These are phyloP conservation scores for Leistus spinibarbis DNA, from an alignment of 2,888 invertebrate species.

Conservation along the genomic window DNA sequence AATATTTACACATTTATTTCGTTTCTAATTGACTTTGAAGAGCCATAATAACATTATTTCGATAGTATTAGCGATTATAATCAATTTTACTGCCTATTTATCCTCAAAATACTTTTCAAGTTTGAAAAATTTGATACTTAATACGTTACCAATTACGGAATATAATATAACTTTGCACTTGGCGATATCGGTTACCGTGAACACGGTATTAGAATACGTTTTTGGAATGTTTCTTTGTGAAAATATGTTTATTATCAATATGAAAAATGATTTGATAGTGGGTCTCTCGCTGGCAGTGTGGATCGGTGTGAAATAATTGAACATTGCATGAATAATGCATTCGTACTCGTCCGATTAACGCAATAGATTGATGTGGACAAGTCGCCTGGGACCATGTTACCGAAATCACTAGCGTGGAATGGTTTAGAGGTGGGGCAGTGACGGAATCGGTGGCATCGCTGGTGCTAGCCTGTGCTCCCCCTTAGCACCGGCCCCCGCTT, in stretches of 20 bases:
- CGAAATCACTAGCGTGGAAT: slow-evolving; percentile 35
- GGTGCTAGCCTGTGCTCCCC: neutral
- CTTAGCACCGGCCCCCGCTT: neutral
- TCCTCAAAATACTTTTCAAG: too few relatives aligned
- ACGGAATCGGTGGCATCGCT: neutral
- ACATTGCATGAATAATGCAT: slow-evolving; percentile 56
- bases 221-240: neutral
- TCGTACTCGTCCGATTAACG: slow-evolving; percentile 28
- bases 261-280: slow-evolving; percentile 14
- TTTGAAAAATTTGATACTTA: too few relatives aligned
- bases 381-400: slow-evolving; percentile 32
- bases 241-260: neutral
- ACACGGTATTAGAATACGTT: too few relatives aligned
- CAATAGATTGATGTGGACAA: slow-evolving; percentile 23
- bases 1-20: too few relatives aligned
- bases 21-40: too few relatives aligned
- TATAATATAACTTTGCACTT: too few relatives aligned
- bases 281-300: slow-evolving; percentile 13
- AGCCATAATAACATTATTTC: too few relatives aligned
- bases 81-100: too few relatives aligned
- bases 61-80: too few relatives aligned
- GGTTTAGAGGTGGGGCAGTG: neutral
- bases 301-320: slow-evolving; percentile 56
- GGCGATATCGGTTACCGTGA: neutral
- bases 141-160: too few relatives aligned